A percentile compares a stretch with the other conserved stretches of the same genome.
Evolutionary conservation across 1,140 invertebrate species (phyloP).

Genomic region (Atopsyche davidsoni): DNA sequence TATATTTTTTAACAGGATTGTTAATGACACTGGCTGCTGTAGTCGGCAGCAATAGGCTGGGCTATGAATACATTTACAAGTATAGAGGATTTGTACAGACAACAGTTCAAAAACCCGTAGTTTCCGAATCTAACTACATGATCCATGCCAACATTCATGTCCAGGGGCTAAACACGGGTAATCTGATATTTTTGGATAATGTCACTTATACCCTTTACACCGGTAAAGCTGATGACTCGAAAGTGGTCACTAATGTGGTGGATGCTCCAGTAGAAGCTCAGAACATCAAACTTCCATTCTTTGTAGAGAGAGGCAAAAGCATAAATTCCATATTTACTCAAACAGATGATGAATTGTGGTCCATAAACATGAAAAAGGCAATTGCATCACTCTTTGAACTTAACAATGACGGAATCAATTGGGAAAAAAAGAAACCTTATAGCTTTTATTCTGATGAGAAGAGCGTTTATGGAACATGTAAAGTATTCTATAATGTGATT

Average conservation of each 20-base stretch:
- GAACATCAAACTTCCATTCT: constrained; percentile 13
- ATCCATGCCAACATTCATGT: constrained; percentile 21
- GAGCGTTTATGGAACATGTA: constrained; percentile 36
- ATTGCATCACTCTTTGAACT: constrained; percentile 36
- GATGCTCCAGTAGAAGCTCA: constrained; percentile 4
- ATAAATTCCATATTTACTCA: constrained; percentile 8
- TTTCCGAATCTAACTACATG: constrained; percentile 13
- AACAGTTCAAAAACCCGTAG: constrained; percentile 10
- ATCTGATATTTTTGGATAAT: constrained; percentile 10
- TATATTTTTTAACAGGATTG: no score
- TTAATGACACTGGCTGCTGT: no score
- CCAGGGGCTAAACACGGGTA: constrained; percentile 7
- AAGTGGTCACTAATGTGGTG: constrained; percentile 4
- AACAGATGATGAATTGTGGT: constrained; percentile 33
- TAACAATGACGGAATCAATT: constrained; percentile 29
- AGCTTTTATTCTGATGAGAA: constrained; percentile 37
- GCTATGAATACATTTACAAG: constrained; percentile 14
- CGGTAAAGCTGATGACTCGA: constrained; percentile 9
- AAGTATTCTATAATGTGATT: constrained; percentile 32
- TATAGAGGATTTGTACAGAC: constrained; percentile 18
- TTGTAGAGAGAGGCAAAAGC: constrained; percentile 19
- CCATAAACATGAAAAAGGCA: constrained; percentile 36
- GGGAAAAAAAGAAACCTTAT: constrained; percentile 25
- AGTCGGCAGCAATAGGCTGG: constrained; percentile 1
- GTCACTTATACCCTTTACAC: constrained; percentile 15